Conservation (phyloP, 1,140 invertebrate species). For the Drosophila albomicans region DNA sequence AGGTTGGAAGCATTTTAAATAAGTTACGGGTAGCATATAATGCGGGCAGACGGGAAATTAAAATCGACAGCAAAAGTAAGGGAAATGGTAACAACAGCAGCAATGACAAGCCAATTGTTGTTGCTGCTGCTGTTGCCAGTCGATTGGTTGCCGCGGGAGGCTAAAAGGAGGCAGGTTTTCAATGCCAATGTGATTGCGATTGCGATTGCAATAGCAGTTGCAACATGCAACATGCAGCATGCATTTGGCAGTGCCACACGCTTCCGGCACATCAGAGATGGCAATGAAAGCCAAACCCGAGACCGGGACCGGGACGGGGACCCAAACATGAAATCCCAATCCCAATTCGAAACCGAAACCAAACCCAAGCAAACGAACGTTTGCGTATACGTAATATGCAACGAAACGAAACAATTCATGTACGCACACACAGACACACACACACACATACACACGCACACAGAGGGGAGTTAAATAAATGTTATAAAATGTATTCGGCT, state of each 20-base stretch:
- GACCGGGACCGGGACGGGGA: constrained; percentile 1
- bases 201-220: constrained; percentile 19
- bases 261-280: constrained; percentile 62
- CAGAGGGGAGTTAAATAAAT: constrained; percentile 54
- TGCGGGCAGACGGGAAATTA: constrained; percentile 72
- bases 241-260: constrained; percentile 47
- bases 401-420: constrained; percentile 67
- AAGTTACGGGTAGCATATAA: constrained; percentile 55
- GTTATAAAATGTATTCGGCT: constrained; percentile 74
- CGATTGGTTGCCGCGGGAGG: constrained; percentile 4
- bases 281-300: constrained; percentile 62
- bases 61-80: constrained; percentile 53
- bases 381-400: constrained; percentile 69
- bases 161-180: constrained; percentile 35
- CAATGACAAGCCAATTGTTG: constrained; percentile 28
- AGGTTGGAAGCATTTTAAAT: constrained; percentile 65
- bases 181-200: constrained; percentile 66
- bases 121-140: constrained; percentile 13
- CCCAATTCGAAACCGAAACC: constrained; percentile 32
- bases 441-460: not conserved
- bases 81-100: constrained; percentile 7
- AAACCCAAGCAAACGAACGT: constrained; percentile 47
- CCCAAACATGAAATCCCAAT: constrained; percentile 17
- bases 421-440: constrained; percentile 17
- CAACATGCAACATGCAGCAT: not conserved